Percentiles rank a stretch among this genome's conserved stretches.
These are phyloP conservation scores for Ditylenchus weischeri DNA, from an alignment of 2,888 invertebrate species.

Conservation along the genomic window DNA sequence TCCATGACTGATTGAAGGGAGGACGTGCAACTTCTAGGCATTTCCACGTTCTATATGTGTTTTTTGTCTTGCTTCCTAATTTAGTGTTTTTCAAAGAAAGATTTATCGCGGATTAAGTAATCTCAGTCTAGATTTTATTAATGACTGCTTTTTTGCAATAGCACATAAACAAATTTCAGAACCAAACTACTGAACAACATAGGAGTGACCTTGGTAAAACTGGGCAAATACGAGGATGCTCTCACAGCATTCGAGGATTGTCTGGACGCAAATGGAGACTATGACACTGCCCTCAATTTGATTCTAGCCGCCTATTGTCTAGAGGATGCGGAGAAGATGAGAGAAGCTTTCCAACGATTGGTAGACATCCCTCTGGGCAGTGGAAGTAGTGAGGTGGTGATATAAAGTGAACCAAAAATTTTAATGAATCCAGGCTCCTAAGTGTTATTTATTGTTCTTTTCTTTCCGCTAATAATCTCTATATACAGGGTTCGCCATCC, in stretches of 20 bases:
- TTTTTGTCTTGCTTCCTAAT: background rate
- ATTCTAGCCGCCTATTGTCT: conserved; percentile 66
- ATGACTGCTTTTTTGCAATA: background rate
- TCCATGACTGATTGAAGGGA: too few relatives aligned
- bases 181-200: conserved; percentile 96
- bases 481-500: too few relatives aligned
- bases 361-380: conserved; percentile 78
- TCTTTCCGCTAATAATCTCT: too few relatives aligned
- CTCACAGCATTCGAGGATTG: conserved; percentile 94
- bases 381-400: conserved; percentile 58
- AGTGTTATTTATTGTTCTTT: too few relatives aligned
- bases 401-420: background rate
- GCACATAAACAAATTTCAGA: conserved; percentile 18
- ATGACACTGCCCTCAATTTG: conserved; percentile 79
- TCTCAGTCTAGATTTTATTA: too few relatives aligned
- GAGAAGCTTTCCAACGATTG: conserved; percentile 82
- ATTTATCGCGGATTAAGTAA: too few relatives aligned
- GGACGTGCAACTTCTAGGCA: too few relatives aligned
- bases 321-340: conserved; percentile 75
- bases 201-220: conserved; percentile 84
- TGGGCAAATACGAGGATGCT: conserved; percentile 94
- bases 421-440: background rate
- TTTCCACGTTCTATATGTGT: background rate
- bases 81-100: too few relatives aligned
- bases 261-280: conserved; percentile 77